A percentile compares a stretch with the other conserved stretches of the same genome.
Conservation (phyloP, 2,888 invertebrate species). For the Andrena trimmerana region DNA sequence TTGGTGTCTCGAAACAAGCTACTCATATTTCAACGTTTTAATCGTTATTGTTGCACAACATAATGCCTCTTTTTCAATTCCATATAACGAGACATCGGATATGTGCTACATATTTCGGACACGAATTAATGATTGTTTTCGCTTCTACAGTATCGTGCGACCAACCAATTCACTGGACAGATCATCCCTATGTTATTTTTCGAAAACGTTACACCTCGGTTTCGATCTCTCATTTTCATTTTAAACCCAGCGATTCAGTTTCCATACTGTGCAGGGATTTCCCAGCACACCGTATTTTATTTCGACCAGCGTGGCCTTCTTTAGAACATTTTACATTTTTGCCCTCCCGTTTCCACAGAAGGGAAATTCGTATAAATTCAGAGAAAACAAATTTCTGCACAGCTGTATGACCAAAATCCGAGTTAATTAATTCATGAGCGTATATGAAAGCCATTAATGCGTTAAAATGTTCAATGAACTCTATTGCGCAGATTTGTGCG, state of each 20-base stretch:
- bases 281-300: not conserved
- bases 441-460: not conserved
- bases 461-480: not conserved
- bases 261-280: not conserved
- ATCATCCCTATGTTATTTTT: not conserved
- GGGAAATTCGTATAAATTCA: not conserved
- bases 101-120: not conserved
- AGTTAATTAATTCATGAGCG: not conserved
- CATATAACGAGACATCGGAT: not conserved
- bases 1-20: not conserved
- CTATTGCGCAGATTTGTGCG: no score
- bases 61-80: not conserved
- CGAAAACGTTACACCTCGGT: not conserved
- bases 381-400: not conserved
- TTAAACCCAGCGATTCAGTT: not conserved
- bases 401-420: no score
- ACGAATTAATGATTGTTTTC: conserved; percentile 11
- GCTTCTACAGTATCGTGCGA: no score
- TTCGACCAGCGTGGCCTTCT: not conserved
- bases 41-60: not conserved
- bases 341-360: not conserved
- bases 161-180: no score
- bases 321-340: not conserved
- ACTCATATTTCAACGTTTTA: not conserved
- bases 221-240: not conserved